phyloP scores from a whole-genome alignment of 2,113 vertebrate genomes.

The Anhinga anhinga region DNA sequence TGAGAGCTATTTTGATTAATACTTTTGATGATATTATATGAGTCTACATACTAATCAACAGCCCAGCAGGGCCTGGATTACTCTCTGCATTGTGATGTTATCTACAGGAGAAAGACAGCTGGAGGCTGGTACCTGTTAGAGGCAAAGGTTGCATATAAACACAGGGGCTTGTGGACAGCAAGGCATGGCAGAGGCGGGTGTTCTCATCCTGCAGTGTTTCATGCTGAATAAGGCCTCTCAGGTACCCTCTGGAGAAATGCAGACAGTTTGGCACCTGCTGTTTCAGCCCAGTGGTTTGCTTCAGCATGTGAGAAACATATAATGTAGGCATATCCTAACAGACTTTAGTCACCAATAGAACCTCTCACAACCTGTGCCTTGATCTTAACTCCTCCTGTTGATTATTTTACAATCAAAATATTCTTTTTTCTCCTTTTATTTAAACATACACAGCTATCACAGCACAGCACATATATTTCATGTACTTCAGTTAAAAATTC shows the following conservation, averaged over 20 bases:
- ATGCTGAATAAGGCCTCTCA: not conserved
- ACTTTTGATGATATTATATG: not conserved
- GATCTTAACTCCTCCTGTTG: not conserved
- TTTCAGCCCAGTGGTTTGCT: not conserved
- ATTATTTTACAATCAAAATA: not conserved
- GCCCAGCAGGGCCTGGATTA: not conserved
- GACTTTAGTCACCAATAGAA: not conserved
- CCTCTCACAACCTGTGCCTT: not conserved
- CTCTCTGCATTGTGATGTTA: not conserved
- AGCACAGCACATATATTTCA: not conserved
- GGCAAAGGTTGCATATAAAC: rapidly evolving
- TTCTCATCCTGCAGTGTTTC: not conserved
- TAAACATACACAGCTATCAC: not conserved
- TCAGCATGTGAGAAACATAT: not conserved
- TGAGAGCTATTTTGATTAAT: not conserved
- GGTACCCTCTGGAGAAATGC: not conserved
- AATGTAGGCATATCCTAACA: rapidly evolving
- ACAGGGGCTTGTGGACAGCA: not conserved
- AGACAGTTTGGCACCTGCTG: not conserved
- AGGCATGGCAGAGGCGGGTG: rapidly evolving
- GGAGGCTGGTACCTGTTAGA: not conserved
- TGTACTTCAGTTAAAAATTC: not conserved
- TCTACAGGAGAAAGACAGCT: not conserved
- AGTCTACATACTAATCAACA: not conserved
- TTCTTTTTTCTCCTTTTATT: not conserved